Evolutionary conservation across 2,113 vertebrate genomes (phyloP), one percentile per base, ranked within the genome.

Genomic region (Brienomyrus longianalis): DNA sequence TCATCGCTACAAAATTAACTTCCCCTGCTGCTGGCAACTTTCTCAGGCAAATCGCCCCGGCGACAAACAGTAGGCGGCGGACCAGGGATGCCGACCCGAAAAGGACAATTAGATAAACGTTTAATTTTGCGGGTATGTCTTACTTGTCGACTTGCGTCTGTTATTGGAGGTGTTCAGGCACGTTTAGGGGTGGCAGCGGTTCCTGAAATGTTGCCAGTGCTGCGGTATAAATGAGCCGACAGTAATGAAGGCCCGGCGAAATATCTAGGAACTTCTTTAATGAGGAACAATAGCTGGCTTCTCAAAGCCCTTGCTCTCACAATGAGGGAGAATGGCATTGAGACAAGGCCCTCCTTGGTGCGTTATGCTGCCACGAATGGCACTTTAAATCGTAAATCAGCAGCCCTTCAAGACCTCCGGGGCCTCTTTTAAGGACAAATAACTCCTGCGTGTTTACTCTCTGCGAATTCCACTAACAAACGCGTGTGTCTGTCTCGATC

Each of bases 151-250:
- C 19, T 13, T 45, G 31, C 23, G 21, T 80, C 51, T 52, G 48
- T 52, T 89, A 89, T 54, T 39, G 51, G 52, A 56, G 88, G 89
- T 31, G 59, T 47, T 11, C 31, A 87, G 66, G 88, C 88, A 89
- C 56, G 70, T 59, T 83, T 5, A 11, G 19, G 51, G 39, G 80
- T 21, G 88, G 23, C 3, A 23, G 23, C 11, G 80, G 54, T 80
- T n/a, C 66, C 86, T 90, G 88, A 91, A 89, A 17, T 27, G 56
- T 89, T 91, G 91, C 90, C 90, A 91, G 90, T 48, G 90, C 90
- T 87, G 89, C 86, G 92, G 92, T 89, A 89, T 84, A 91, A 92
- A 92, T 92, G 91, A 92, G 91, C 87, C 91, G 77, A 88, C 90
- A 88, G 91, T 92, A 90, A 91, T 92, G 91, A 88, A 93, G 89